phyloP scores from a whole-genome alignment of 1,140 invertebrate species.

The Lerema accius region DNA sequence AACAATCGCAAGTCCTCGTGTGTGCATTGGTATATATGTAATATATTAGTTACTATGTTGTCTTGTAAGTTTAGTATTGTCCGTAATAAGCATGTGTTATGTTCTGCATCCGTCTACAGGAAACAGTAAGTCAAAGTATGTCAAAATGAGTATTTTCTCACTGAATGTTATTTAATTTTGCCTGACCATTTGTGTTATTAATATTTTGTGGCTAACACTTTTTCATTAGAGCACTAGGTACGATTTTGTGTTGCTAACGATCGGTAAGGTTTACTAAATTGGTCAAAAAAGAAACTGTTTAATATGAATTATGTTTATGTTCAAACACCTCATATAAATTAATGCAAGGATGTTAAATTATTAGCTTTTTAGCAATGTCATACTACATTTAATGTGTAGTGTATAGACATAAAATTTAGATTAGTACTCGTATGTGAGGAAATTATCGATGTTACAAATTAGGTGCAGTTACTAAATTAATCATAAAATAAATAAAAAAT shows the following conservation, averaged over 20 bases:
- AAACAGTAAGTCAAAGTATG: slow-evolving; percentile 87
- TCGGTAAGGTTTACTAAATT: slow-evolving; percentile 32
- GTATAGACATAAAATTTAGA: slow-evolving; percentile 19
- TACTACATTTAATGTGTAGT: slow-evolving; percentile 22
- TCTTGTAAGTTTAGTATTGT: slow-evolving; percentile 57
- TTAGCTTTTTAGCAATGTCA: slow-evolving; percentile 37
- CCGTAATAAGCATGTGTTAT: slow-evolving; percentile 80
- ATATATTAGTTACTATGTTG: slow-evolving; percentile 22
- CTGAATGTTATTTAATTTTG: slow-evolving; percentile 66
- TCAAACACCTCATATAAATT: slow-evolving; percentile 6
- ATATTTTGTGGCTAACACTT: slow-evolving; percentile 77
- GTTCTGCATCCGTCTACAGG: slow-evolving; percentile 84
- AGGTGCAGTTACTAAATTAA: too few relatives aligned
- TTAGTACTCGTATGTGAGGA: slow-evolving; percentile 18
- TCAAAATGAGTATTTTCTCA: slow-evolving; percentile 59
- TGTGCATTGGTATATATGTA: slow-evolving; percentile 52
- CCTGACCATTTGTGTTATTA: slow-evolving; percentile 69
- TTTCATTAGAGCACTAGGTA: slow-evolving; percentile 60
- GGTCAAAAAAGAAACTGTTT: slow-evolving; percentile 6
- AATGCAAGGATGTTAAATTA: slow-evolving; percentile 31
- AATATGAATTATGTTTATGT: background rate
- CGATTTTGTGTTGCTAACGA: slow-evolving; percentile 62
- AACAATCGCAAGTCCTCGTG: slow-evolving; percentile 59
- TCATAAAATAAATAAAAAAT: too few relatives aligned
- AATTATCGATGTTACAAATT: slow-evolving; percentile 37